Evolutionary conservation across 2,888 invertebrate genomes (phyloP), one percentile per base, ranked within the genome.

Genomic region (Subacronicta megacephala): DNA sequence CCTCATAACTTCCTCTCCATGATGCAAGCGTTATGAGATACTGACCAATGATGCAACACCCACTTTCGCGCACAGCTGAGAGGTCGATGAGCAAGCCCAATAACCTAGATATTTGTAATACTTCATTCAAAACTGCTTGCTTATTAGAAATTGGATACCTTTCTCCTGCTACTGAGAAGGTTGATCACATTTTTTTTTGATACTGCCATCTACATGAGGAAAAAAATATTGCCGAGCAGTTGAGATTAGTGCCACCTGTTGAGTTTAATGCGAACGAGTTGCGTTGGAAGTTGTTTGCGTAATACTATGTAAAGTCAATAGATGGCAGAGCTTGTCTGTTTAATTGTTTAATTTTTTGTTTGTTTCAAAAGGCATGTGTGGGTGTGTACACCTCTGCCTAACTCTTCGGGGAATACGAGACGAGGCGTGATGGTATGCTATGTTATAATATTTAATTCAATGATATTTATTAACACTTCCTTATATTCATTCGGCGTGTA

Each of bases 1-100:
- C 62, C 60, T 78, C 75, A 85, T 84, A 85, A 85, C 84, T 78
- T 83, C 82, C 83, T 80, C 68, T 65, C 51, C 74, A 78, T 91
- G 89, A 90, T 85, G 91, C 88, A 92, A 90, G 76, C 57, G 74
- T 90, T 90, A 87, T 87, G 89, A 88, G 88, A 85, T 78, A 77
- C 77, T 85, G 88, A 88, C 90, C 74, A 64, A 72, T 93, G 92
- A 93, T 74, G 93, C 87, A 93, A 93, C 89, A 89, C 83, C 85
- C 80, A 89, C 92, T 92, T 93, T 93, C 91, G 85, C 90, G 84
- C 85, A 83, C 65, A 78, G 68, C 72, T 52, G 75, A 83, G 82
- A 85, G 86, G 87, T 84, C 85, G 85, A 82, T 78, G 79, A 73
- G 79, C 81, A 83, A 80, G 84, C 86, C 87, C 81, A 85, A 82